Evolutionary conservation across 1,140 invertebrate genomes (phyloP), one percentile per base, ranked within the genome.

Genomic region (Archivesica marissinica): DNA sequence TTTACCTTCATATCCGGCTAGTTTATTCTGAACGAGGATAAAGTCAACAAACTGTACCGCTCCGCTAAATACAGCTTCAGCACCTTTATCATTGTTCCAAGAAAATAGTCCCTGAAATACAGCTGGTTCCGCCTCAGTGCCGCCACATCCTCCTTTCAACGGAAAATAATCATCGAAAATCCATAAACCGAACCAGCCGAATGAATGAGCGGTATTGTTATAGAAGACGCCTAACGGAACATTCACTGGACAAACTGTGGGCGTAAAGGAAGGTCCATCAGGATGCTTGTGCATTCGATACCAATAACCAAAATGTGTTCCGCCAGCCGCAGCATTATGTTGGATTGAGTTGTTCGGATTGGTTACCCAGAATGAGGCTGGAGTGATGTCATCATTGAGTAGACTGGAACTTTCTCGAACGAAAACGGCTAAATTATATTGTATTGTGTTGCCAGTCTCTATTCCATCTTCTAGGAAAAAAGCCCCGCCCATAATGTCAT

Each of bases 391-490:
- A 87, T 94, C 93, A 80, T 94, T 94, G 6, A 92, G 84, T 7
- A 94, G 87, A 86, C 90, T 91, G 11, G 93, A 89, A 84, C 92
- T 93, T 6, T 90, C 86, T 33, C 74, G 88, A 0, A 94, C 93
- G 86, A 93, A 93, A 3, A 94, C 78, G 2, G 87, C 92, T 33
- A 94, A 87, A 80, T 94, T 94, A 86, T 93, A 93, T 83, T 91
- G 88, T 75, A 93, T 88, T 3, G 83, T 91, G 84, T 94, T 94
- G n/a, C 90, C 90, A 3, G 90, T 91, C 86, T 94, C 93, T 41
- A 94, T 89, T 20, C 93, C 92, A 85, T 94, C 93, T 85, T 94
- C 93, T 47, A 93, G 79, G 85, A 94, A 94, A 72, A 94, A 89
- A 3, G 93, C 93, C 13, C 93, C 93, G 7, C 93, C 93, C 90